phyloP scores from a whole-genome alignment of 2,797 vertebrate genomes.

The Trachops cirrhosus region DNA sequence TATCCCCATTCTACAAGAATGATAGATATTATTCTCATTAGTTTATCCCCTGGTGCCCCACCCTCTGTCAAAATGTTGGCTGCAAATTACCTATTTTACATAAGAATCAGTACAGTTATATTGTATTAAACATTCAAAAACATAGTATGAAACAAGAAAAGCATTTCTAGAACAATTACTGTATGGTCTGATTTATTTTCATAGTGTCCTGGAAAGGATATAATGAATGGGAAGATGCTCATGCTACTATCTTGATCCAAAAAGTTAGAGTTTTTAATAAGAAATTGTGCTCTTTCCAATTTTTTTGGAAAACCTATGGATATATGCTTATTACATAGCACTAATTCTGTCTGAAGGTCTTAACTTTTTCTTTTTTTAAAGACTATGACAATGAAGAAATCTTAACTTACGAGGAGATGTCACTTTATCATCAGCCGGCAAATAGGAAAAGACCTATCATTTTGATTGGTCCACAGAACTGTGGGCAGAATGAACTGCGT shows the following conservation, averaged over 20 bases:
- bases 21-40: background rate
- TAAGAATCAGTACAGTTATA: background rate
- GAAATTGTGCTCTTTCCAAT: constrained; percentile 2
- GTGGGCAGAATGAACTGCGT: constrained; percentile 93
- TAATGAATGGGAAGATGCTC: background rate
- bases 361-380: constrained; percentile 75
- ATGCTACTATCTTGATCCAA: background rate
- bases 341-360: constrained; percentile 32
- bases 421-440: constrained; percentile 97
- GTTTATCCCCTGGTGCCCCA: background rate
- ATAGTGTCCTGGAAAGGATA: background rate
- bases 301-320: background rate
- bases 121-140: background rate
- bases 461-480: constrained; percentile 93
- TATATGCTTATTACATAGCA: constrained; percentile 24
- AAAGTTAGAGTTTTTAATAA: constrained; percentile 29
- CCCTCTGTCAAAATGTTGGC: background rate
- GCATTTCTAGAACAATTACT: background rate
- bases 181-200: constrained; percentile 9
- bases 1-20: constrained; percentile 4
- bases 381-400: constrained; percentile 96
- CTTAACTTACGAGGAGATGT: constrained; percentile 98
- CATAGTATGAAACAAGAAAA: background rate
- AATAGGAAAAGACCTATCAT: constrained; percentile 96
- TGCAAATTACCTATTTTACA: constrained; percentile 9